A percentile compares a stretch with the other conserved stretches of the same genome.
Evolutionary conservation across 2,113 vertebrate species (phyloP).

Genomic region (Cochlearius cochlearius): DNA sequence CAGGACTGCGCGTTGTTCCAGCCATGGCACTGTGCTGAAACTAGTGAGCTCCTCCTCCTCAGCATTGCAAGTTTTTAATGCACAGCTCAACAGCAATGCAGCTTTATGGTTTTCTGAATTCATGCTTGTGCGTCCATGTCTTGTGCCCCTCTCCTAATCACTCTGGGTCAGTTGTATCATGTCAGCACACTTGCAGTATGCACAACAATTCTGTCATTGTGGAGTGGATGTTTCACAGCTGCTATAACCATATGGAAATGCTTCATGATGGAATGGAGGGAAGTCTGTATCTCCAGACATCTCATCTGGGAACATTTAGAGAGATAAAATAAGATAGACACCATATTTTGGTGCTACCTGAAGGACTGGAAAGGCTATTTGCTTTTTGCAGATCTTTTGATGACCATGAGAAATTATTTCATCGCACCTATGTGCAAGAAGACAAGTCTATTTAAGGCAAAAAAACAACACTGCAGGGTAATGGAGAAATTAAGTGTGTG

Average conservation of each 20-base stretch:
- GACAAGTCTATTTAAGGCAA: neutral
- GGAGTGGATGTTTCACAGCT: neutral
- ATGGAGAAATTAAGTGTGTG: neutral
- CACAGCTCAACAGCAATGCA: fast-evolving
- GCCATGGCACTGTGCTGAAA: neutral
- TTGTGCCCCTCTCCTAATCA: neutral
- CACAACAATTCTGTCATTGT: neutral
- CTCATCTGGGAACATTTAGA: neutral
- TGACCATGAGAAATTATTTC: neutral
- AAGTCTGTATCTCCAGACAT: neutral
- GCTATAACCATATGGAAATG: fast-evolving
- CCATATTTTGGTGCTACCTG: neutral
- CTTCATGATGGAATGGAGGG: neutral
- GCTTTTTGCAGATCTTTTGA: neutral
- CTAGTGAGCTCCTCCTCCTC: neutral
- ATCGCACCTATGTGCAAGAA: neutral
- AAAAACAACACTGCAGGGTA: fast-evolving
- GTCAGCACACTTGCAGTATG: neutral
- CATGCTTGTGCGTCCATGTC: fast-evolving
- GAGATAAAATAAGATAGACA: neutral
- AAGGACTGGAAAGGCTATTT: neutral
- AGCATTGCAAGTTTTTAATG: neutral
- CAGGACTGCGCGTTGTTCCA: neutral
- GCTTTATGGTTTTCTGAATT: neutral
- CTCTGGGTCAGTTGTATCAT: too few species aligned